Percentiles rank a stretch among this genome's conserved stretches.
These are phyloP conservation scores for Lacerta agilis DNA, from an alignment of 2,797 vertebrate genomes.

Conservation along the genomic window DNA sequence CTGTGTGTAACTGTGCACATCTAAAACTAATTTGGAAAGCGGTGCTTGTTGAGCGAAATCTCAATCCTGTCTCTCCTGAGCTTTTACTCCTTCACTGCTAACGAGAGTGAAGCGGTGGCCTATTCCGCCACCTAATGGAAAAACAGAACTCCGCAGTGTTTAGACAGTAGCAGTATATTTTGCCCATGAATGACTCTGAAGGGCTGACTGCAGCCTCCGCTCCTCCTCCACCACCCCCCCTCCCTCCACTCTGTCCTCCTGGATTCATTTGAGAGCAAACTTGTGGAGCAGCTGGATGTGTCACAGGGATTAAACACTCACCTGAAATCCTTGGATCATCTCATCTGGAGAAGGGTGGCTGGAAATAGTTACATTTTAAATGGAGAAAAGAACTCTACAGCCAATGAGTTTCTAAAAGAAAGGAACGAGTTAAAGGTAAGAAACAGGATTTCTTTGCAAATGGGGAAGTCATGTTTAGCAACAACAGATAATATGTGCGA, in stretches of 20 bases:
- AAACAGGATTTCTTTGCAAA: not conserved
- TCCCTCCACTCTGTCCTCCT: not conserved
- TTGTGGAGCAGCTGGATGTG: constrained; percentile 22
- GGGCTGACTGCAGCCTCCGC: constrained; percentile 8
- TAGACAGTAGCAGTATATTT: not conserved
- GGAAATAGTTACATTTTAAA: not conserved
- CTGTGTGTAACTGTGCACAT: not conserved
- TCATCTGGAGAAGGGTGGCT: not conserved
- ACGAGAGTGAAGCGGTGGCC: not conserved
- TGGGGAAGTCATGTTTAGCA: not conserved
- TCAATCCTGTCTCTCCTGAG: not conserved
- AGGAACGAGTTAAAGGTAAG: constrained; percentile 28
- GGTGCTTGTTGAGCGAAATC: not conserved
- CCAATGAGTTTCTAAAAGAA: constrained; percentile 20
- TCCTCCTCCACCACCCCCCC: not conserved
- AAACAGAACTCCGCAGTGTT: not conserved
- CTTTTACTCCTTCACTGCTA: not conserved
- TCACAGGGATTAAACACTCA: not conserved
- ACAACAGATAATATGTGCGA: not conserved
- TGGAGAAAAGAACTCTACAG: not conserved
- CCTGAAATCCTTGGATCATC: not conserved
- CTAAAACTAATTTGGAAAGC: not conserved
- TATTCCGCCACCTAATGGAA: constrained; percentile 49
- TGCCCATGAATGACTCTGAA: constrained; percentile 35
- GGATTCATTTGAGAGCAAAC: constrained; percentile 12